Percentiles rank a stretch among this genome's conserved stretches.
Evolutionary conservation across 2,113 vertebrate species (phyloP).

Genomic region (Papio anubis): DNA sequence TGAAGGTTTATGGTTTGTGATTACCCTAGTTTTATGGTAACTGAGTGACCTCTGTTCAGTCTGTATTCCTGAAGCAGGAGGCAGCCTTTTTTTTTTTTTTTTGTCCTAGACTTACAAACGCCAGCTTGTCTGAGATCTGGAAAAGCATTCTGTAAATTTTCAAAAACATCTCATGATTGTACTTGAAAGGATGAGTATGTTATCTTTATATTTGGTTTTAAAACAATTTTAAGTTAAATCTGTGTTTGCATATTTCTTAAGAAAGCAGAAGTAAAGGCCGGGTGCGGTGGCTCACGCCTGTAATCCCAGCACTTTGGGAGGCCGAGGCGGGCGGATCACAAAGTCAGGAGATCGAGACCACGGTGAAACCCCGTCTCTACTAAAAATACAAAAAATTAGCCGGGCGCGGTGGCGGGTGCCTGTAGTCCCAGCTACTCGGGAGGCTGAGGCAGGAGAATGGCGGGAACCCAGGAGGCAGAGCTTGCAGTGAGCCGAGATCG

Average conservation of each 20-base stretch:
- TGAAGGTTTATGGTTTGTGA: constrained; percentile 21
- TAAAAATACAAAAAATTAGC: too few species aligned
- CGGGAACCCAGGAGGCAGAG: too few species aligned
- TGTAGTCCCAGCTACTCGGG: too few species aligned
- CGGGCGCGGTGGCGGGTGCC: too few species aligned
- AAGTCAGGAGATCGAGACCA: too few species aligned
- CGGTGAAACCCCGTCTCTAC: too few species aligned
- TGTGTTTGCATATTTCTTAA: background rate
- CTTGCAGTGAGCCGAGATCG: too few species aligned
- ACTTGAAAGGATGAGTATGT: background rate
- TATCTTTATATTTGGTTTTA: constrained; percentile 40
- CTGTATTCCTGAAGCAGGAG: constrained; percentile 23
- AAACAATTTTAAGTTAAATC: background rate
- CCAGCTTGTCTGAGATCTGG: constrained; percentile 1
- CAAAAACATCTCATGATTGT: background rate
- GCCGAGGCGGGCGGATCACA: too few species aligned
- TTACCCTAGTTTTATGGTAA: constrained; percentile 12
- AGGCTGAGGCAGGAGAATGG: too few species aligned
- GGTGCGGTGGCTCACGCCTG: too few species aligned
- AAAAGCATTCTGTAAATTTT: constrained; percentile 12
- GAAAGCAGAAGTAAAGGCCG: too few species aligned
- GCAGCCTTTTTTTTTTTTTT: background rate
- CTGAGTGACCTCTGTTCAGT: background rate
- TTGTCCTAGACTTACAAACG: background rate
- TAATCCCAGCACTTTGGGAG: too few species aligned